Percentiles rank a stretch among this genome's conserved stretches.
Conservation (phyloP, 2,797 vertebrate genomes). For the Thalassophryne amazonica region DNA sequence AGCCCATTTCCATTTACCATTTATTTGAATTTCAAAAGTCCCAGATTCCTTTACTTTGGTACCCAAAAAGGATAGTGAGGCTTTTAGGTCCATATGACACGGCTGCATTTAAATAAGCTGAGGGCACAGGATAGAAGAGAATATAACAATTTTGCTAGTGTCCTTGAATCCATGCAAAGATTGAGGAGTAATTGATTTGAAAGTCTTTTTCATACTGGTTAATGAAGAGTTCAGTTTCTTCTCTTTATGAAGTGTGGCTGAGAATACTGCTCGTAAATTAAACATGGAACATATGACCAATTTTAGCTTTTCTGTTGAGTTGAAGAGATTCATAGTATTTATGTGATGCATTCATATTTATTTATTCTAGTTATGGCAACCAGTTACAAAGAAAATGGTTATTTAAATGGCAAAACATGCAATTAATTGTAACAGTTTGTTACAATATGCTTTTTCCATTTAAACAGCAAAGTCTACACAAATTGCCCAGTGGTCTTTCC, state of each 20-base stretch:
- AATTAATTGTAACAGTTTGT: too few relatives aligned
- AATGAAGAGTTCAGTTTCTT: too few relatives aligned
- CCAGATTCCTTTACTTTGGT: constrained; percentile 32
- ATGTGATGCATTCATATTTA: too few relatives aligned
- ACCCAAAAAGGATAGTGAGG: constrained; percentile 4
- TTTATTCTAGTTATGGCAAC: too few relatives aligned
- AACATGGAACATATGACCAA: constrained; percentile 14
- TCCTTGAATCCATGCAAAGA: constrained; percentile 24
- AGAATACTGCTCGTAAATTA: constrained; percentile 7
- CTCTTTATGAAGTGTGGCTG: constrained; percentile 6
- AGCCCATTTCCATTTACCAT: too few relatives aligned
- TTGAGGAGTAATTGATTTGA: too few relatives aligned
- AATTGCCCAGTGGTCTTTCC: not conserved
- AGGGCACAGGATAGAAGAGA: constrained; percentile 22
- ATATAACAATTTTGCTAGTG: constrained; percentile 34
- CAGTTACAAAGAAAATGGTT: too few relatives aligned
- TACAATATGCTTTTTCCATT: too few relatives aligned
- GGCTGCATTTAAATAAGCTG: constrained; percentile 43
- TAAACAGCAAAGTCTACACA: too few relatives aligned
- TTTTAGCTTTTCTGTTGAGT: constrained; percentile 8
- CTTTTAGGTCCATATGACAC: constrained; percentile 27
- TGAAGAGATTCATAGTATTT: constrained; percentile 10
- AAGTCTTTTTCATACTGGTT: too few relatives aligned
- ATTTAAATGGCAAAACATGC: too few relatives aligned
- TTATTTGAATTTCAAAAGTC: constrained; percentile 30